These are phyloP conservation scores for Falco columbarius DNA, from an alignment of 2,797 vertebrate genomes.

Conservation along the genomic window DNA sequence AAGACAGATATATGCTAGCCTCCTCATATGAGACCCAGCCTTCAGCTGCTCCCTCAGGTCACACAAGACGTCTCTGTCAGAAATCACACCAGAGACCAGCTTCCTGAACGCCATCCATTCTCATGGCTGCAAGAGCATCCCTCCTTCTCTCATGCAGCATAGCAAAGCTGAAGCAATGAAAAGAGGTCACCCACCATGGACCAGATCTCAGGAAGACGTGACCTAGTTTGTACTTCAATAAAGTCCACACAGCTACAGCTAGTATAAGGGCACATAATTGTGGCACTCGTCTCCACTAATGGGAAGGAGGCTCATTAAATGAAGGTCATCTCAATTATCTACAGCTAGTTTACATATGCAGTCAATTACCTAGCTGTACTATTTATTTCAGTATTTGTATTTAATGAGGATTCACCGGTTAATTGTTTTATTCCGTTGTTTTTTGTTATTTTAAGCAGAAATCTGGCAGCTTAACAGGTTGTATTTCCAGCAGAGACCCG, in stretches of 20 bases:
- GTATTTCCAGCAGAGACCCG: neutral
- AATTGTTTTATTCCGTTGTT: constrained; percentile 10
- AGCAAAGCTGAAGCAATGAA: neutral
- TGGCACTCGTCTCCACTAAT: neutral
- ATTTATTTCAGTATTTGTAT: constrained; percentile 50
- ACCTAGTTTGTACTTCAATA: constrained; percentile 8
- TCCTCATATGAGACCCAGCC: neutral
- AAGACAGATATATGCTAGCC: rapidly evolving
- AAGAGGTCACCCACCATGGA: neutral
- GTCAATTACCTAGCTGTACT: constrained; percentile 57
- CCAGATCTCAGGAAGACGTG: neutral
- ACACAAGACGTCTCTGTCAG: rapidly evolving
- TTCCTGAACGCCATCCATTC: neutral
- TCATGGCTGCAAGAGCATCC: neutral
- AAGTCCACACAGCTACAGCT: constrained; percentile 5
- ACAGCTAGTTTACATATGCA: constrained; percentile 36
- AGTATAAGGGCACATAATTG: neutral
- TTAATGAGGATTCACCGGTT: constrained; percentile 34
- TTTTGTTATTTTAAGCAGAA: constrained; percentile 18
- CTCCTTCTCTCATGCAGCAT: neutral
- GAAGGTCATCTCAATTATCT: constrained; percentile 60
- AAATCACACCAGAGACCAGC: neutral
- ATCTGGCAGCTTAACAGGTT: neutral
- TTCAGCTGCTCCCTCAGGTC: neutral
- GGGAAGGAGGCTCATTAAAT: constrained; percentile 26